Evolutionary conservation across 1,140 invertebrate genomes (phyloP).

Genomic region (Arctopsyche grandis): DNA sequence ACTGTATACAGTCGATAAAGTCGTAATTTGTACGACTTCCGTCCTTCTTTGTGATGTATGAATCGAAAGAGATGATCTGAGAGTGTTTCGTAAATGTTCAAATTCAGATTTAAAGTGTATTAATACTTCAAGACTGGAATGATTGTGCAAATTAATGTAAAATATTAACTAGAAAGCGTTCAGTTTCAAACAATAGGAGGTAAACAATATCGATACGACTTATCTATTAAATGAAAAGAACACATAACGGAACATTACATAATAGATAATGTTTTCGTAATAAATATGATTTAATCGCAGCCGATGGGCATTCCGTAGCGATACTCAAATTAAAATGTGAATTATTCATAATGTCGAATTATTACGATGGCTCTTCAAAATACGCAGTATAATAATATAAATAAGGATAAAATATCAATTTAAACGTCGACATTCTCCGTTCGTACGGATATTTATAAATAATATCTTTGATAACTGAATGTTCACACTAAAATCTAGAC

Average conservation of each 20-base stretch:
- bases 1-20: conserved; percentile 1
- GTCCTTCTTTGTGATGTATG: neutral
- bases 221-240: neutral
- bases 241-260: neutral
- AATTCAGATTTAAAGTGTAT: neutral
- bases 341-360: conserved; percentile 3
- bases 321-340: neutral
- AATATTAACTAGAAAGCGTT: no score
- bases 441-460: no score
- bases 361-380: neutral
- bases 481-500: conserved; percentile 7
- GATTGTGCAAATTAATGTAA: neutral
- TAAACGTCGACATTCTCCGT: no score
- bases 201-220: neutral
- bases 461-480: no score
- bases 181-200: no score
- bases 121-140: no score
- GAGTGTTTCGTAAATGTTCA: neutral
- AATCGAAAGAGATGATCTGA: neutral
- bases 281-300: neutral
- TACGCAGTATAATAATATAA: neutral
- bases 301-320: neutral
- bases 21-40: conserved; percentile 6
- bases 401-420: no score
- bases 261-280: neutral